phyloP scores from a whole-genome alignment of 2,113 vertebrate genomes.

The Mesocricetus auratus region DNA sequence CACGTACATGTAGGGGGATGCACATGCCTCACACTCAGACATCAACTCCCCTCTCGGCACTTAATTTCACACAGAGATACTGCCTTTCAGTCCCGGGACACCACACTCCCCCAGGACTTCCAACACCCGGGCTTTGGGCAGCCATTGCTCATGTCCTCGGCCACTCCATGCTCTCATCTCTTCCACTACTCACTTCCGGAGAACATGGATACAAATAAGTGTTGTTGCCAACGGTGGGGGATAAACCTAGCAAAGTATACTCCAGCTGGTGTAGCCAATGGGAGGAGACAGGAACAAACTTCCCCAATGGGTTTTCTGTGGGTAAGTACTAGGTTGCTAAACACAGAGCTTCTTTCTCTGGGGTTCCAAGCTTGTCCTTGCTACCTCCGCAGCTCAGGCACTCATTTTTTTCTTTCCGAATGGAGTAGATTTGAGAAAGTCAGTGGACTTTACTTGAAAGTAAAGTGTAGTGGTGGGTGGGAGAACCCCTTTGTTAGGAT shows the following conservation, averaged over 20 bases:
- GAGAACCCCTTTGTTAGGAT: not conserved
- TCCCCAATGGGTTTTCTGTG: not conserved
- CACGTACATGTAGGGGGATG: not conserved
- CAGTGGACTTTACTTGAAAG: not conserved
- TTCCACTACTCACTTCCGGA: not conserved
- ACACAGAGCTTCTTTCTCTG: not conserved
- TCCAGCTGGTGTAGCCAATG: not conserved
- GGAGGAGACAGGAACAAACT: not conserved
- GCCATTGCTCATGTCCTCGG: not conserved
- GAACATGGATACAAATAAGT: not conserved
- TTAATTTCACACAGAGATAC: not conserved
- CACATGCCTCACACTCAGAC: not conserved
- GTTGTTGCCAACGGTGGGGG: not conserved
- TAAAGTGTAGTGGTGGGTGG: not conserved
- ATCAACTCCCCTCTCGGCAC: not conserved
- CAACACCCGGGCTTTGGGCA: not conserved
- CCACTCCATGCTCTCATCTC: rapidly evolving
- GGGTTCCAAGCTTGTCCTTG: not conserved
- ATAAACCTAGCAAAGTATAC: not conserved
- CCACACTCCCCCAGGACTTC: not conserved
- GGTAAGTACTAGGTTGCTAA: not conserved
- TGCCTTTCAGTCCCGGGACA: not conserved
- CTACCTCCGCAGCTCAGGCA: not conserved
- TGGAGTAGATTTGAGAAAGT: not conserved
- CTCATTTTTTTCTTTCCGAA: not conserved